Percentiles rank a stretch among this genome's conserved stretches.
Evolutionary conservation across 2,888 invertebrate species (phyloP).

Genomic region (Sussaba pulchella): DNA sequence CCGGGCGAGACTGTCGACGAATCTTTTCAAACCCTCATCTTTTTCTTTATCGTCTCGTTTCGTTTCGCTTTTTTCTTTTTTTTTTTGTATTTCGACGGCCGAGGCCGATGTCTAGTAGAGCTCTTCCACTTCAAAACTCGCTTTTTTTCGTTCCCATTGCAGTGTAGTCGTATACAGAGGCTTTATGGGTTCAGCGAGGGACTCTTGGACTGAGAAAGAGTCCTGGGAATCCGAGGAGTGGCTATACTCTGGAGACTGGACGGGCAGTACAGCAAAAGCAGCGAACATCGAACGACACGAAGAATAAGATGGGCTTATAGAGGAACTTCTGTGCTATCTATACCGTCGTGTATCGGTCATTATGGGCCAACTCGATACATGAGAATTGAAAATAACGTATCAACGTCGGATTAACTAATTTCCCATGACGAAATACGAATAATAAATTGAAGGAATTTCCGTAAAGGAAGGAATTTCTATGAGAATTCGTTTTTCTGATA

Average conservation of each 20-base stretch:
- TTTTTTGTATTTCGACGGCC: constrained; percentile 10
- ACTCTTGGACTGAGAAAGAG: constrained; percentile 28
- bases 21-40: constrained; percentile 47
- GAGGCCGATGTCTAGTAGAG: constrained; percentile 20
- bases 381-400: too few species aligned
- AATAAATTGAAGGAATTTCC: too few species aligned
- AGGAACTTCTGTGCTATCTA: constrained; percentile 22
- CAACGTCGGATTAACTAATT: too few species aligned
- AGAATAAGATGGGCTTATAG: constrained; percentile 41
- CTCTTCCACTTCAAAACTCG: constrained; percentile 53
- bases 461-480: too few species aligned
- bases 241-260: constrained; percentile 31
- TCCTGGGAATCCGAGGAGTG: constrained; percentile 28
- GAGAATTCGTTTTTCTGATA: too few species aligned
- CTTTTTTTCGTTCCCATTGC: constrained; percentile 34
- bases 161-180: constrained; percentile 22
- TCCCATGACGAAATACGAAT: too few species aligned
- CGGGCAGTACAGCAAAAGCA: background rate
- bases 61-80: constrained; percentile 10
- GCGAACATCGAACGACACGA: constrained; percentile 37
- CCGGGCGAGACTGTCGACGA: constrained; percentile 37
- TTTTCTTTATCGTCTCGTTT: constrained; percentile 49
- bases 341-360: background rate
- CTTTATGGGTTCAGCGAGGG: constrained; percentile 52
- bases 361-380: background rate